Percentiles rank a stretch among this genome's conserved stretches.
Conservation (phyloP, 2,113 vertebrate genomes). For the Boulengeromyrus knoepffleri region DNA sequence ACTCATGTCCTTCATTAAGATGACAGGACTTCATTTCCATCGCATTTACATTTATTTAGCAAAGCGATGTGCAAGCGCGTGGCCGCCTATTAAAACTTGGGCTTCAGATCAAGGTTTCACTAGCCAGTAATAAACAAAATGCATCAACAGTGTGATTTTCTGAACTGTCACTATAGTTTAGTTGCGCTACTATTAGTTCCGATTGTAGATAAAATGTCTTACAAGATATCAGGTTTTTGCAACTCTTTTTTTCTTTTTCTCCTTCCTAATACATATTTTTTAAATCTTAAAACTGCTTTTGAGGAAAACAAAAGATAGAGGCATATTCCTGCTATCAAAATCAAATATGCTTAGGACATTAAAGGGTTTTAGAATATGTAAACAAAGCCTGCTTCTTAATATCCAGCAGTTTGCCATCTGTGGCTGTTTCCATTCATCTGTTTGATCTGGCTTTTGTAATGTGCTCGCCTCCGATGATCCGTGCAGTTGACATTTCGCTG, state of each 20-base stretch:
- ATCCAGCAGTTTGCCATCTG: background rate
- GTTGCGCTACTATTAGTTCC: background rate
- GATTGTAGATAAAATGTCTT: background rate
- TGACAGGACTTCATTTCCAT: background rate
- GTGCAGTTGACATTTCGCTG: background rate
- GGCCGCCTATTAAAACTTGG: background rate
- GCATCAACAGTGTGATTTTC: background rate
- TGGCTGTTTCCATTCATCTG: background rate
- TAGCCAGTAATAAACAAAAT: background rate
- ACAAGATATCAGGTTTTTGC: background rate
- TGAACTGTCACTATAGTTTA: background rate
- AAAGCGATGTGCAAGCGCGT: background rate
- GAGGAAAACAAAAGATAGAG: background rate
- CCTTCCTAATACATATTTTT: background rate
- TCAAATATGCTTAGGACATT: background rate
- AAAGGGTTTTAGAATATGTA: background rate
- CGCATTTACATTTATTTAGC: background rate
- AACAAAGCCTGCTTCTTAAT: background rate
- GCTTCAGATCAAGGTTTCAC: background rate
- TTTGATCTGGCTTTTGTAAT: background rate
- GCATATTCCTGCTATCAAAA: background rate
- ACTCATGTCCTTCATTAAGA: background rate
- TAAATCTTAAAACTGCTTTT: background rate
- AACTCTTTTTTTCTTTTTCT: background rate
- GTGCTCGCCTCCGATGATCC: background rate